A percentile compares a stretch with the other conserved stretches of the same genome.
Evolutionary conservation across 1,140 invertebrate genomes (phyloP).

Genomic region (Streblospio benedicti): DNA sequence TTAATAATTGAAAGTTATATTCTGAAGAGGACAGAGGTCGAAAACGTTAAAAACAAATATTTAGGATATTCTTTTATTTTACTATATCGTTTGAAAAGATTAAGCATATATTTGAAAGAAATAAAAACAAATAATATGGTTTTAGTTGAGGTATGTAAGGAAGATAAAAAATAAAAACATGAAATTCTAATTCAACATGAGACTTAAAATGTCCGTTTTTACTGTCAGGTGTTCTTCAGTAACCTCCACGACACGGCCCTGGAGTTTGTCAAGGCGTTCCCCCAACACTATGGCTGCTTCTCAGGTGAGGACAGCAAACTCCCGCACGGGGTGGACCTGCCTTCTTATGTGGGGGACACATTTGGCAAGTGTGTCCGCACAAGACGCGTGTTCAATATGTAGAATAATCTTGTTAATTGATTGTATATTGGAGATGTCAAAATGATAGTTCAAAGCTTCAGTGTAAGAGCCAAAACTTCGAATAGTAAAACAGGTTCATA

Average conservation of each 20-base stretch:
- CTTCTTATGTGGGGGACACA: neutral
- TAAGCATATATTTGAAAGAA: too few species aligned
- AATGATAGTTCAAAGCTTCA: neutral
- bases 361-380: neutral
- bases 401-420: neutral
- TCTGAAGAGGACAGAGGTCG: too few species aligned
- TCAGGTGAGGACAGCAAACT: conserved; percentile 56
- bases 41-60: too few species aligned
- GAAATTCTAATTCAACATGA: too few species aligned
- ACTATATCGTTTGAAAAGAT: too few species aligned
- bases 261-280: conserved; percentile 76
- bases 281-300: conserved; percentile 55
- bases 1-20: too few species aligned
- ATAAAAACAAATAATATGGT: too few species aligned
- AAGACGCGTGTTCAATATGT: neutral
- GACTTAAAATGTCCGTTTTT: too few species aligned
- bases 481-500: too few species aligned
- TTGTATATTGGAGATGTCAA: neutral
- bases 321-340: neutral
- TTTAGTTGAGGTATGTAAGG: too few species aligned
- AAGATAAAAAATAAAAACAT: too few species aligned
- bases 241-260: conserved; percentile 75
- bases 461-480: neutral
- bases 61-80: too few species aligned
- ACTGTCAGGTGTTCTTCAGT: conserved; percentile 79